Evolutionary conservation across 2,113 vertebrate genomes (phyloP), one percentile per base, ranked within the genome.

Genomic region (Passer domesticus): DNA sequence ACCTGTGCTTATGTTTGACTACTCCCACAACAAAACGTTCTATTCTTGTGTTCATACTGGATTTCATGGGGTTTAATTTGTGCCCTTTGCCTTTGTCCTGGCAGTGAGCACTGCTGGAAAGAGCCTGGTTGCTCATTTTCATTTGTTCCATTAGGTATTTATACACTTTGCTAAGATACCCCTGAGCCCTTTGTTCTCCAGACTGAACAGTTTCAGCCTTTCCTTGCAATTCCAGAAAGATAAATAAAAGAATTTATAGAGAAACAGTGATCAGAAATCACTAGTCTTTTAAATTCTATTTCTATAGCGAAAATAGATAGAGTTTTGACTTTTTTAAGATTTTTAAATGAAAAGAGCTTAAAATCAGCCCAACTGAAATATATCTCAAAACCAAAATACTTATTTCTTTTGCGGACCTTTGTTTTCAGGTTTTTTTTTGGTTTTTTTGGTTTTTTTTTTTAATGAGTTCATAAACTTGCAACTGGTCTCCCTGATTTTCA

Each of bases 21-120:
- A 41, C 5, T 3, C 6, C 33, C 23, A 60, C 4, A 43, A 24
- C 7, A 50, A 59, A 80, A n/a, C 0, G 0, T 4, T 17, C 37
- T 50, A 14, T 56, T 68, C 4, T 56, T 56, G 10, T 17, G 2
- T 31, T 81, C n/a, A 10, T 28, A 13, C 7, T 73, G 33, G 6
- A 55, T 64, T 55, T 83, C 11, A 49, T 18, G 30, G 10, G 1
- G 5, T 72, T 76, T 83, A 39, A 59, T 59, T 63, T 41, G 16
- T 75, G 24, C 16, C n/a, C 11, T 23, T 33, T 90, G 56, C 6
- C 41, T 63, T 49, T 72, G 18, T 33, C 21, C 68, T 72, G 22
- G 30, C 33, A 79, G 56, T 62, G 37, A 15, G 18, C 7, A 21
- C 30, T 24, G 10, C 46, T 85, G 43, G 31, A 79, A 79, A 83